These are phyloP conservation scores for Saccostrea cuccullata DNA, from an alignment of 1,140 invertebrate genomes.

Conservation along the genomic window DNA sequence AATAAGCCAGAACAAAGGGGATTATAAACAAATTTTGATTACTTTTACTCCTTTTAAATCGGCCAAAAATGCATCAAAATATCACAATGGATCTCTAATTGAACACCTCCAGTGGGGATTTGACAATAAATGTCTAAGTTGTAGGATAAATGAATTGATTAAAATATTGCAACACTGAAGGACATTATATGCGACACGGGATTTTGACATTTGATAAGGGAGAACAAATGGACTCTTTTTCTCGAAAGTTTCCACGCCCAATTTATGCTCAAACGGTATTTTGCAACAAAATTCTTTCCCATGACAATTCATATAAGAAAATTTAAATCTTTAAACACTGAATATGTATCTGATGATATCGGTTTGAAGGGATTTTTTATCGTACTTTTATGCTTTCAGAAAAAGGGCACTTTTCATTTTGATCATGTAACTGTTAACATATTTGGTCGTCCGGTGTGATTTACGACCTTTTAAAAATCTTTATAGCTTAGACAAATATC, in stretches of 20 bases:
- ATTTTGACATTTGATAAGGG: background rate
- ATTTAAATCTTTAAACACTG: background rate
- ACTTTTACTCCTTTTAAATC: slow-evolving; percentile 29
- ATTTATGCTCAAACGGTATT: background rate
- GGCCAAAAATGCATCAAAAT: slow-evolving; percentile 19
- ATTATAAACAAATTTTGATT: slow-evolving; percentile 22
- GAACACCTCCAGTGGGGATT: background rate
- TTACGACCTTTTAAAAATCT: background rate
- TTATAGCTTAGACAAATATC: background rate
- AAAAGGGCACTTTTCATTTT: slow-evolving; percentile 5
- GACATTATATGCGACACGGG: background rate
- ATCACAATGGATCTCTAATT: slow-evolving; percentile 24
- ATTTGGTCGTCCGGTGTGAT: background rate
- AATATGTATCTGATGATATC: slow-evolving; percentile 2
- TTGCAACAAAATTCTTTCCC: background rate
- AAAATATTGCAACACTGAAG: slow-evolving; percentile 23
- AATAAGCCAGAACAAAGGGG: background rate
- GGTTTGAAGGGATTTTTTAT: background rate
- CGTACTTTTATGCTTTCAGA: background rate
- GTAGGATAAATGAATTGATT: background rate
- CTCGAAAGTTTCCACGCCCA: background rate
- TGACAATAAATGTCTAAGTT: background rate
- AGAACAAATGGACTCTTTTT: background rate
- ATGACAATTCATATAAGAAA: background rate
- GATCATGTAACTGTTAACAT: slow-evolving; percentile 14